Evolutionary conservation across 2,797 vertebrate genomes (phyloP), one percentile per base, ranked within the genome.

Genomic region (Leucoraja ocellata): DNA sequence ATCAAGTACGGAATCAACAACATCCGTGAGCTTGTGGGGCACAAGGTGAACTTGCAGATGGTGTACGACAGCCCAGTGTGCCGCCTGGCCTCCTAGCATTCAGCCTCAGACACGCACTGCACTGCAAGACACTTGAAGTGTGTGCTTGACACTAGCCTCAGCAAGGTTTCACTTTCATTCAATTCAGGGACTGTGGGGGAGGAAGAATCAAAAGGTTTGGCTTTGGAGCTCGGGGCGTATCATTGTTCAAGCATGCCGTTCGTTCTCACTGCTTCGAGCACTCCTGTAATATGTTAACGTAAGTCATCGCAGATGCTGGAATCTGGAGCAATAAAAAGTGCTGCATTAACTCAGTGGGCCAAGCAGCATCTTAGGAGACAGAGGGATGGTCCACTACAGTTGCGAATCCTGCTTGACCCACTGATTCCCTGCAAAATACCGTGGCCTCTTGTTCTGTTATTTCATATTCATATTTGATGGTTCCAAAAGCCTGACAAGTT

Each of bases 1-100:
- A 99, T 99, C 95, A 99, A 98, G 94, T 99, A 99, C 0, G 97
- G 98, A 94, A 98, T 99, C 96, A 99, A 98, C 96, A 99, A 99
- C 95, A 99, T 99, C 96, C 96, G 98, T 0, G 98, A 99, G 93
- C 97, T 99, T 93, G 97, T 99, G 94, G 98, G 98, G 65, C 98
- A 98, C 96, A 98, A 97, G 83, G 98, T 99, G 92, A 98, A 99
- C 95, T 96, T 99, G 6, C 98, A 99, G 97, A 99, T 98, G 98
- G 98, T 99, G 10, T 99, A 99, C 0, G 97, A 99, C 96, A 96
- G 97, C 94, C 98, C 98, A 0, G 93, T 99, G 73, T 99, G 98
- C 94, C 97, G 97, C 92, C 96, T 99, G 94, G 98, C 98, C 1
- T 94, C 94, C 25, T 98, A 97, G 96, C 76, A 4, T 88, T 90